phyloP scores from a whole-genome alignment of 2,888 invertebrate species.

The Sinopyrophorus schimmeli region DNA sequence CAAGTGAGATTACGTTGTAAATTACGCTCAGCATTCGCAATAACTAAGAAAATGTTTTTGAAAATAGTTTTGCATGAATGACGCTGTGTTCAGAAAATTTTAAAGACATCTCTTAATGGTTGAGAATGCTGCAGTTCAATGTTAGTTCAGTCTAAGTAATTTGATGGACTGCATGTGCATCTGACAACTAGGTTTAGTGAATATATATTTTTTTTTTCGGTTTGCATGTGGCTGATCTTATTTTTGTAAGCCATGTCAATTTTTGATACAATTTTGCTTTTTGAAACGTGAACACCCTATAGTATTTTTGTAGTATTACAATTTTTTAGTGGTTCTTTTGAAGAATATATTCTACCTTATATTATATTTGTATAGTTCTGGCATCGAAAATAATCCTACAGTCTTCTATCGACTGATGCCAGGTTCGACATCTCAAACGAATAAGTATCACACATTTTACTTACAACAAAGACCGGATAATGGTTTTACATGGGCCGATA shows the following conservation, averaged over 20 bases:
- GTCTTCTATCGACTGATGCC: slow-evolving; percentile 96
- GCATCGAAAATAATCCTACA: slow-evolving; percentile 94
- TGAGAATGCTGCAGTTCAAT: slow-evolving; percentile 28
- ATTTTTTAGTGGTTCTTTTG: slow-evolving; percentile 6
- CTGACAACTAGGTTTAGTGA: slow-evolving; percentile 31
- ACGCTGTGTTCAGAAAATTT: slow-evolving; percentile 20
- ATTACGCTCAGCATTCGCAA: slow-evolving; percentile 29
- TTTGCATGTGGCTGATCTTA: slow-evolving; percentile 44
- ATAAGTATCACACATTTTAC: slow-evolving; percentile 94
- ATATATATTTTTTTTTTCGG: slow-evolving; percentile 28
- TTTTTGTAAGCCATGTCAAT: slow-evolving; percentile 52
- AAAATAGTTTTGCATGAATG: slow-evolving; percentile 29
- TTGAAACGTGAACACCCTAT: slow-evolving; percentile 36
- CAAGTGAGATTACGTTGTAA: background rate
- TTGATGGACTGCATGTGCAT: slow-evolving; percentile 38
- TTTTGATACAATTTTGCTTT: slow-evolving; percentile 40
- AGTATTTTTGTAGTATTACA: slow-evolving; percentile 34
- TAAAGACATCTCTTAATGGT: slow-evolving; percentile 15
- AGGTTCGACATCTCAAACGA: slow-evolving; percentile 93
- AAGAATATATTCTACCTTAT: slow-evolving; percentile 8
- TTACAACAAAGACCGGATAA: slow-evolving; percentile 92
- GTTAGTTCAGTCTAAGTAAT: slow-evolving; percentile 29
- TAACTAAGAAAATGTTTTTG: slow-evolving; percentile 17
- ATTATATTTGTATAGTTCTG: slow-evolving; percentile 70
- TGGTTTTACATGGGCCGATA: slow-evolving; percentile 93